Evolutionary conservation across 1,140 invertebrate species (phyloP).

Genomic region (Arctopsyche grandis): DNA sequence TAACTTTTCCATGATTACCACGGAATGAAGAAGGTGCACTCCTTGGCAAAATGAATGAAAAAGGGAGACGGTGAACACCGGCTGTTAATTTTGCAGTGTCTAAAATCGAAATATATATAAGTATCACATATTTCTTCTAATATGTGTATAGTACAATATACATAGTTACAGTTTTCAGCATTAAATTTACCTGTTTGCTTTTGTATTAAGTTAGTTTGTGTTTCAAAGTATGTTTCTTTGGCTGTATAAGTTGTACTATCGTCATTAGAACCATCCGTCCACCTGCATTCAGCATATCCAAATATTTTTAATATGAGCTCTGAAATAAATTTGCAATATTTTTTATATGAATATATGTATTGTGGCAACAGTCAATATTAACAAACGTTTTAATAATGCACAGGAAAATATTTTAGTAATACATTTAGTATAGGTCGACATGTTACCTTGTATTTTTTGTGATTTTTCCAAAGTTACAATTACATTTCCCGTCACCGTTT

Average conservation of each 20-base stretch:
- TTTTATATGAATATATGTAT: not conserved
- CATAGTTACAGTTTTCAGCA: too few relatives aligned
- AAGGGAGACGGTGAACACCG: conserved; percentile 31
- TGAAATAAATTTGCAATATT: not conserved
- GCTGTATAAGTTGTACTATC: not conserved
- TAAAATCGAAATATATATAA: not conserved
- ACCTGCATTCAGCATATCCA: not conserved
- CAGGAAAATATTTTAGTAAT: not conserved
- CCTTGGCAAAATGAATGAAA: conserved; percentile 13
- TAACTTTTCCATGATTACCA: conserved; percentile 15
- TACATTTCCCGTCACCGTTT: not conserved
- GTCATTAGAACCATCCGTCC: not conserved
- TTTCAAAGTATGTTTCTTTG: not conserved
- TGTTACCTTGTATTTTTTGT: not conserved
- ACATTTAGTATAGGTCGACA: too few relatives aligned
- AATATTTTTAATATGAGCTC: not conserved
- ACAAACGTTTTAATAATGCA: not conserved
- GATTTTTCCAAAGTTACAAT: not conserved
- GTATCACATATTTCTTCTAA: too few relatives aligned
- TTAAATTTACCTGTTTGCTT: not conserved
- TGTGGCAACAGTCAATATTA: not conserved
- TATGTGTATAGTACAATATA: not conserved
- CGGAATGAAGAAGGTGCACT: conserved; percentile 26
- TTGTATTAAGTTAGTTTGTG: not conserved
- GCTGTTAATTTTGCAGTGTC: not conserved